Percentiles rank a stretch among this genome's conserved stretches.
Evolutionary conservation across 2,888 invertebrate species (phyloP).

Genomic region (Nymphalis polychloros): DNA sequence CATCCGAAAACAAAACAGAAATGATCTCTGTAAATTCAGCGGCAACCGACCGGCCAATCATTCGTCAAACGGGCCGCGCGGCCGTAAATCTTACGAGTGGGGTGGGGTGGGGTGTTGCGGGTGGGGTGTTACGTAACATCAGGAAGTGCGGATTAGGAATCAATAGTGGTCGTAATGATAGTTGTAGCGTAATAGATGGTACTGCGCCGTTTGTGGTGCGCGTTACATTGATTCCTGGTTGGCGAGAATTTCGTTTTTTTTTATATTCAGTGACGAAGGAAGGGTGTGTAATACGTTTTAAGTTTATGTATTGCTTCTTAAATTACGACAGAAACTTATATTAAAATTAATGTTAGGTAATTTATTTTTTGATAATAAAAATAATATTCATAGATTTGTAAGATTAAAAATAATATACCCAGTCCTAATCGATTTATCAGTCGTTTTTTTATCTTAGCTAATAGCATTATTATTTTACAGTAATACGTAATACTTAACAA

Average conservation of each 20-base stretch:
- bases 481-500: no score
- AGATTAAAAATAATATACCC: no score
- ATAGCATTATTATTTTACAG: no score
- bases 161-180: slow-evolving; percentile 81
- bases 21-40: slow-evolving; percentile 23
- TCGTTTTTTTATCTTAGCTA: no score
- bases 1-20: slow-evolving; percentile 46
- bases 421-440: no score
- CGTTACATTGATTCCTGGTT: slow-evolving; percentile 40
- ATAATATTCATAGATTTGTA: no score
- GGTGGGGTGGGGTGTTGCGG: slow-evolving; percentile 47
- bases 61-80: slow-evolving; percentile 69
- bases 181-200: slow-evolving; percentile 74
- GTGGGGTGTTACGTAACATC: slow-evolving; percentile 73
- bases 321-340: no score
- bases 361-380: no score
- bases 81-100: slow-evolving; percentile 69
- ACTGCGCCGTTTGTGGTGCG: slow-evolving; percentile 70
- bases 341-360: no score
- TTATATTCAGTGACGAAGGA: neutral
- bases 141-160: slow-evolving; percentile 83
- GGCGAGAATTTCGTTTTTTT: slow-evolving; percentile 8
- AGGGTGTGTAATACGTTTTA: neutral
- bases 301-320: neutral
- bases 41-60: slow-evolving; percentile 69